phyloP scores from a whole-genome alignment of 2,113 vertebrate genomes.

The Nothobranchius kuhntae region DNA sequence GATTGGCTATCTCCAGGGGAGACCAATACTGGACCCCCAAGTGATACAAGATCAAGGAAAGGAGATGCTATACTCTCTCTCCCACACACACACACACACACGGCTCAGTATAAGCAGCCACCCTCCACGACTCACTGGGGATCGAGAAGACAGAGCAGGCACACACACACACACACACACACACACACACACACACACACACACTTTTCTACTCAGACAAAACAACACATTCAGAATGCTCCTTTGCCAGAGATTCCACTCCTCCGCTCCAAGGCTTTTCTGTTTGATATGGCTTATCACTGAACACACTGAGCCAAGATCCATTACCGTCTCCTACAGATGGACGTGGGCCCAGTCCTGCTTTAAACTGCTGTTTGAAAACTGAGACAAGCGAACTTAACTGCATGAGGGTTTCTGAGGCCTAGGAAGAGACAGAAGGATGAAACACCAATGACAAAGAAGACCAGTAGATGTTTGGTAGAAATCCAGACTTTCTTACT shows the following conservation, averaged over 20 bases:
- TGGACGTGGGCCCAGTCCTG: conserved; percentile 36
- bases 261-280: conserved; percentile 64
- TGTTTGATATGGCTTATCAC: conserved; percentile 76
- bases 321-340: conserved; percentile 15
- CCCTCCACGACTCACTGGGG: too few relatives aligned
- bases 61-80: conserved; percentile 48
- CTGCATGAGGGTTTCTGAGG: conserved; percentile 71
- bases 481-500: conserved; percentile 4
- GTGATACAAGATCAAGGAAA: conserved; percentile 69
- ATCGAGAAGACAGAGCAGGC: too few relatives aligned
- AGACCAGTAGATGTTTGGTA: conserved; percentile 31
- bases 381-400: conserved; percentile 52
- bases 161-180: not conserved
- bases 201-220: conserved; percentile 34
- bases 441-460: conserved; percentile 46
- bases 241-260: conserved; percentile 51
- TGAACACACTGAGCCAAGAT: conserved; percentile 43
- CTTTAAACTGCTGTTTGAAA: conserved; percentile 65
- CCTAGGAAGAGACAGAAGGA: conserved; percentile 54
- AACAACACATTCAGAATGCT: conserved; percentile 58
- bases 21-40: conserved; percentile 48
- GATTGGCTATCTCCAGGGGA: conserved; percentile 79
- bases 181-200: not conserved
- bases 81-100: conserved; percentile 12
- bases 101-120: too few relatives aligned